phyloP scores from a whole-genome alignment of 2,797 vertebrate species.

The Hafferia zeledoni region DNA sequence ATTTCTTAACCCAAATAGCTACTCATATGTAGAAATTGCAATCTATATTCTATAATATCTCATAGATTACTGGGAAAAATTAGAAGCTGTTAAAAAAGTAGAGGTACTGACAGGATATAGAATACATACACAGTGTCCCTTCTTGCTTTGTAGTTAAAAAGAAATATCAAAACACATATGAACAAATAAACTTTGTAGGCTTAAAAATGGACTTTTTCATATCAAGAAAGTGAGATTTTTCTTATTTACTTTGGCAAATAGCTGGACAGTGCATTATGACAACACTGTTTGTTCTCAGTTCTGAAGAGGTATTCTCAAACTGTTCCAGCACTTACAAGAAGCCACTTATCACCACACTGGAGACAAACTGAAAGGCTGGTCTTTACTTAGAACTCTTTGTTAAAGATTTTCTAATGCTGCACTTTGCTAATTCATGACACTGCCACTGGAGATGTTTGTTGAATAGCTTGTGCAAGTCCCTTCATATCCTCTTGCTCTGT shows the following conservation, averaged over 20 bases:
- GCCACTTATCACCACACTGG: not conserved
- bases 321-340: constrained; percentile 11
- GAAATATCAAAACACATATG: not conserved
- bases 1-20: not conserved
- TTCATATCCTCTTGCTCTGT: not conserved
- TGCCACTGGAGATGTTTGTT: constrained; percentile 15
- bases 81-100: not conserved
- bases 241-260: not conserved
- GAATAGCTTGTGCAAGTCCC: constrained; percentile 24
- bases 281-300: not conserved
- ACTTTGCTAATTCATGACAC: not conserved
- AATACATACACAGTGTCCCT: not conserved
- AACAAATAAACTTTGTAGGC: not conserved
- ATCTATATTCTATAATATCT: not conserved
- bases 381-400: constrained; percentile 36
- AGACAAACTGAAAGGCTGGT: not conserved
- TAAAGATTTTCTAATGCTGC: constrained; percentile 19
- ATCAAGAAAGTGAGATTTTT: not conserved
- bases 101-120: not conserved
- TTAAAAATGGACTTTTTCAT: not conserved
- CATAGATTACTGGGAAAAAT: not conserved
- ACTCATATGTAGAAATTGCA: not conserved
- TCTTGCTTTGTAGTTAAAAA: not conserved
- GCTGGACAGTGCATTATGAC: not conserved
- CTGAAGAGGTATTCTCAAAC: constrained; percentile 20